These are phyloP conservation scores for Bufo gargarizans DNA, from an alignment of 2,113 vertebrate species.

Conservation along the genomic window DNA sequence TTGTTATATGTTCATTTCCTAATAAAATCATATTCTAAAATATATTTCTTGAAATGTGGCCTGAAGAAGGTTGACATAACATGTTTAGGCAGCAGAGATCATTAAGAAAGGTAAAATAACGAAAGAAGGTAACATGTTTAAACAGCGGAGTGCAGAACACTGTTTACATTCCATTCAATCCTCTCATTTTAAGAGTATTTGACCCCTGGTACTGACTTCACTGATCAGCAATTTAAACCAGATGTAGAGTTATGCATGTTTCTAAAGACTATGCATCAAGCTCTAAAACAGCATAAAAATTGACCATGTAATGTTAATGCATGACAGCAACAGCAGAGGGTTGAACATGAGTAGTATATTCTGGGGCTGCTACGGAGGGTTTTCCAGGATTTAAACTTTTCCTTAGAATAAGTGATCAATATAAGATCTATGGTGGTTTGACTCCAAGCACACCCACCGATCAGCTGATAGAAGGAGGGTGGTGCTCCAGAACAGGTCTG, in stretches of 20 bases:
- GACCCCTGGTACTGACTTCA: slow-evolving; percentile 26
- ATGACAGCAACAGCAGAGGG: background rate
- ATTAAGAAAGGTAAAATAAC: background rate
- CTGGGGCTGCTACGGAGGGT: too few relatives aligned
- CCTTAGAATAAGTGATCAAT: too few relatives aligned
- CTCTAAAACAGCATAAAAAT: background rate
- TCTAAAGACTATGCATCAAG: background rate
- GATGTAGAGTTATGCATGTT: slow-evolving; percentile 1
- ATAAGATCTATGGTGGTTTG: too few relatives aligned
- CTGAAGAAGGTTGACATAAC: background rate
- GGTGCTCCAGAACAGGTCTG: too few relatives aligned
- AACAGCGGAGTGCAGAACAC: background rate
- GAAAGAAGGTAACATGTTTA: slow-evolving; percentile 23
- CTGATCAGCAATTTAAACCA: slow-evolving; percentile 15
- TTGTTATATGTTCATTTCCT: background rate
- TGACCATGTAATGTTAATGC: background rate
- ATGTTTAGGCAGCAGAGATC: background rate
- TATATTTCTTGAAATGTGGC: background rate
- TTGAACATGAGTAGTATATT: too few relatives aligned
- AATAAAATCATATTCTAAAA: background rate
- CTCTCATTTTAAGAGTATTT: slow-evolving; percentile 18
- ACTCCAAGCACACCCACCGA: too few relatives aligned
- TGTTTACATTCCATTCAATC: slow-evolving; percentile 49
- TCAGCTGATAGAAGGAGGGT: too few relatives aligned
- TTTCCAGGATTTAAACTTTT: too few relatives aligned